Conservation (phyloP, 2,888 invertebrate genomes). For the Agrotis exclamationis region DNA sequence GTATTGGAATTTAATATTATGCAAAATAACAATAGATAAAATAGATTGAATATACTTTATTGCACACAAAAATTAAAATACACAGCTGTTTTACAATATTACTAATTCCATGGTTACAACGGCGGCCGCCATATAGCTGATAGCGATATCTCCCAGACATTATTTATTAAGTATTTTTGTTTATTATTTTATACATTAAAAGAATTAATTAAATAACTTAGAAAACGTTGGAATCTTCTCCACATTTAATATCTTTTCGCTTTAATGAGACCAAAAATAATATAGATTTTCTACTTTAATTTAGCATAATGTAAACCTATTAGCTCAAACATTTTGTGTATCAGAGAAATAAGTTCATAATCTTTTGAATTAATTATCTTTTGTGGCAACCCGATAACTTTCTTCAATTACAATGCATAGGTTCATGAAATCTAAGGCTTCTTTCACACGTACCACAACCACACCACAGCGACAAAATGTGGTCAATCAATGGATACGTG, state of each 20-base stretch:
- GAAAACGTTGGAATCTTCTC: not conserved
- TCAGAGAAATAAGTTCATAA: slow-evolving; percentile 27
- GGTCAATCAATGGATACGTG: too few relatives aligned
- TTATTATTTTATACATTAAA: too few relatives aligned
- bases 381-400: slow-evolving; percentile 9
- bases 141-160: too few relatives aligned
- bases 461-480: too few relatives aligned
- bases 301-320: slow-evolving; percentile 10
- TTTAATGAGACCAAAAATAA: slow-evolving; percentile 51
- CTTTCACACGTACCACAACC: too few relatives aligned
- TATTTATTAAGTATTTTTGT: too few relatives aligned
- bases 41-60: too few relatives aligned
- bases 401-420: slow-evolving; percentile 22
- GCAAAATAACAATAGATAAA: not conserved
- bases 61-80: too few relatives aligned
- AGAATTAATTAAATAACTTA: too few relatives aligned
- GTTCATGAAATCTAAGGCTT: slow-evolving; percentile 1
- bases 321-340: slow-evolving; percentile 22
- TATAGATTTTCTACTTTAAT: slow-evolving; percentile 28
- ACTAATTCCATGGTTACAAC: too few relatives aligned
- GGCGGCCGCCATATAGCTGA: too few relatives aligned
- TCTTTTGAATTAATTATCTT: slow-evolving; percentile 39
- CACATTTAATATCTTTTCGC: slow-evolving; percentile 28
- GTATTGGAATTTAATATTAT: not conserved
- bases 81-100: too few relatives aligned